phyloP scores from a whole-genome alignment of 2,113 vertebrate genomes.

The Trogon melanurus region DNA sequence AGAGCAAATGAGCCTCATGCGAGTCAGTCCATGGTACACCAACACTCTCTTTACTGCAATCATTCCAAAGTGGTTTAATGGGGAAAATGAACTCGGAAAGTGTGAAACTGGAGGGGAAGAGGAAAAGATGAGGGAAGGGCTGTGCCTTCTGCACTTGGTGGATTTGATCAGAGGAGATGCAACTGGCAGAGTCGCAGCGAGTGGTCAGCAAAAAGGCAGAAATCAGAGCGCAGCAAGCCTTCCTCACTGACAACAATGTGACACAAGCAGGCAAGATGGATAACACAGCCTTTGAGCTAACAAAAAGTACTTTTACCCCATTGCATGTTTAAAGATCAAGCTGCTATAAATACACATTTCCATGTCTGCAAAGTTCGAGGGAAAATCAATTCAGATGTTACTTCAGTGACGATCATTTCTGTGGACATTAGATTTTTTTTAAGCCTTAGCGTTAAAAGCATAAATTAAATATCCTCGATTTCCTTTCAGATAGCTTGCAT shows the following conservation, averaged over 20 bases:
- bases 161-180: neutral
- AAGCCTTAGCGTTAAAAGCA: neutral
- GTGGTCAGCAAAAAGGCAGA: neutral
- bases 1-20: neutral
- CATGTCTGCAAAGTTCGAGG: neutral
- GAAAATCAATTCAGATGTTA: neutral
- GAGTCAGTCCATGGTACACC: accelerated
- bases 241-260: neutral
- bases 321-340: neutral
- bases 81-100: neutral
- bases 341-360: neutral
- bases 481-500: neutral
- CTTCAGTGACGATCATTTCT: neutral
- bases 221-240: neutral
- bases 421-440: neutral
- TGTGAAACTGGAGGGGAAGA: neutral
- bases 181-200: accelerated
- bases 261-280: neutral
- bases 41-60: neutral
- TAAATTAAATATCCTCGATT: neutral
- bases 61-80: neutral
- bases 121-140: neutral
- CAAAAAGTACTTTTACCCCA: neutral
- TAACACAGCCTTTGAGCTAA: neutral
- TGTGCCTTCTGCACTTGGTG: neutral